Conservation (phyloP, 2,113 vertebrate species). For the Saiga tatarica region DNA sequence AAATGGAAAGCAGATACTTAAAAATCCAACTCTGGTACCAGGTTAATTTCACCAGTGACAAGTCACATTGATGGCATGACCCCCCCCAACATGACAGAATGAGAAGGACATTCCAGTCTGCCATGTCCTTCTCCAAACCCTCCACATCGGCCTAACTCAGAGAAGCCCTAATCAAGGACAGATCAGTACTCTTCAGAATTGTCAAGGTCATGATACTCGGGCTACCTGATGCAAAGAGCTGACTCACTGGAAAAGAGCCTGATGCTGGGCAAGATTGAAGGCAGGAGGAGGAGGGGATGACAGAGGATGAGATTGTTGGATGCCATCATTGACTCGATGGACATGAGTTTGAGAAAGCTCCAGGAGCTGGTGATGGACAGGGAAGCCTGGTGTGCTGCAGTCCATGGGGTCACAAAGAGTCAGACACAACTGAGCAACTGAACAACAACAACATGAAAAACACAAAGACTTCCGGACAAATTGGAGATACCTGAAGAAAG, state of each 20-base stretch:
- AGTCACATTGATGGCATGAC: not conserved
- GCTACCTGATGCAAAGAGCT: not conserved
- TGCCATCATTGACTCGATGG: not conserved
- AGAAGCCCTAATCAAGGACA: not conserved
- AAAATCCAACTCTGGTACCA: not conserved
- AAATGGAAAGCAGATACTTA: not conserved
- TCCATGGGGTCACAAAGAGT: not conserved
- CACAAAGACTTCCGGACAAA: not conserved
- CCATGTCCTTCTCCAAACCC: not conserved
- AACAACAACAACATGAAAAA: not conserved
- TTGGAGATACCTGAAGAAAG: not conserved
- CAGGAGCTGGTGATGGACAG: not conserved
- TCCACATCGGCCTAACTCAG: not conserved
- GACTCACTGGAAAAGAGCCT: not conserved
- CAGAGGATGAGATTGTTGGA: not conserved
- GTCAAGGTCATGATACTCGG: not conserved
- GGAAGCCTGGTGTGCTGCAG: fast-evolving
- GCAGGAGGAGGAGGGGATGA: not conserved
- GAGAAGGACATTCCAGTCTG: not conserved
- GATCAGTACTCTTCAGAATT: not conserved
- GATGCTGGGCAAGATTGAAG: not conserved
- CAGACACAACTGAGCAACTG: fast-evolving
- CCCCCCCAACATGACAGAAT: fast-evolving
- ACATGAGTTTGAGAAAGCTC: not conserved
- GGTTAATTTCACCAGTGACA: not conserved